Evolutionary conservation across 2,113 vertebrate genomes (phyloP).

Genomic region (Prochilodus magdalenae): DNA sequence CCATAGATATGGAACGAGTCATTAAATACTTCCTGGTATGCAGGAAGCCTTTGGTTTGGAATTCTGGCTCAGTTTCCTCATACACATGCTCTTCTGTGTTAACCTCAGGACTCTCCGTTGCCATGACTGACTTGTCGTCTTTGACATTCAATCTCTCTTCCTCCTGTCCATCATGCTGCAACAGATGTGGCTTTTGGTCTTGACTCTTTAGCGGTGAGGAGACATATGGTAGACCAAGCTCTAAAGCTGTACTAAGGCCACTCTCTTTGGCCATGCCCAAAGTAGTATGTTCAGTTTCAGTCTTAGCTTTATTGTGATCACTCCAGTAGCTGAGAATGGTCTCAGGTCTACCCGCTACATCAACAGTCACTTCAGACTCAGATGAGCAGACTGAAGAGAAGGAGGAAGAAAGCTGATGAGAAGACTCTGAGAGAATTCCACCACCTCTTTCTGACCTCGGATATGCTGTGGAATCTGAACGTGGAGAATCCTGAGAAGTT

Average conservation of each 20-base stretch:
- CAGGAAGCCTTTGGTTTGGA: constrained; percentile 47
- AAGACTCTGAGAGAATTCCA: constrained; percentile 20
- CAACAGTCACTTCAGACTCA: constrained; percentile 10
- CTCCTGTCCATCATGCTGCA: background rate
- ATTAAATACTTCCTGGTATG: constrained; percentile 54
- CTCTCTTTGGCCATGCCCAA: background rate
- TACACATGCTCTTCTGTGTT: constrained; percentile 44
- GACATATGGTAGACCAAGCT: background rate
- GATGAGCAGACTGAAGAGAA: constrained; percentile 35
- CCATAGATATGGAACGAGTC: constrained; percentile 56
- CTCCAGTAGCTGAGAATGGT: constrained; percentile 3
- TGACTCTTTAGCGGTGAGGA: constrained; percentile 6
- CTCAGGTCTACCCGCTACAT: constrained; percentile 13
- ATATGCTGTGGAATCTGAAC: constrained; percentile 19
- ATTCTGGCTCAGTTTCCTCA: constrained; percentile 52
- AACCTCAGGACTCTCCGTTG: constrained; percentile 4
- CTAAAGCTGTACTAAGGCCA: background rate
- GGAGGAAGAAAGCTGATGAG: background rate
- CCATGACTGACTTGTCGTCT: background rate
- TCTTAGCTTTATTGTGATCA: background rate
- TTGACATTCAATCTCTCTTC: background rate
- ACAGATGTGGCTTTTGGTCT: background rate
- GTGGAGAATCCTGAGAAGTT: constrained; percentile 4
- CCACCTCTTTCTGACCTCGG: constrained; percentile 17
- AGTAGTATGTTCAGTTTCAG: background rate